phyloP scores from a whole-genome alignment of 92 coral and sea anemone genomes.

The Parazoanthus darwini region DNA sequence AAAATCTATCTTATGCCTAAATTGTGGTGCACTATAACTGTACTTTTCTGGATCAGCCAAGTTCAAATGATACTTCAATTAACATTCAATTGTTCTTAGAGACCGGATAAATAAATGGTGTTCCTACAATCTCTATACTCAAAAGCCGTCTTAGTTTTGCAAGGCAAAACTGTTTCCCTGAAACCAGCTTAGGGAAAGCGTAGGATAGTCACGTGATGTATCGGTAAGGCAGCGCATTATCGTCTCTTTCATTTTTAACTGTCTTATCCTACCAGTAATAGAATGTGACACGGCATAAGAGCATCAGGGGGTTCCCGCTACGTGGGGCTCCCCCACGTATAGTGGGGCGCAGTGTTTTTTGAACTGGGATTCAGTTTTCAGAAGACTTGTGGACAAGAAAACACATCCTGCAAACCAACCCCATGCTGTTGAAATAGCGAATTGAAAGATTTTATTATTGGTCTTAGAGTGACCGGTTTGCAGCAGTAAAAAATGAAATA shows the following conservation, averaged over 20 bases:
- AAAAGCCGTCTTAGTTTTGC: neutral
- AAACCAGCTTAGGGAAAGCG: constrained; percentile 25
- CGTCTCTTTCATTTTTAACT: neutral
- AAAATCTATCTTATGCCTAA: too few relatives aligned
- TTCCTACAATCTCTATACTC: neutral
- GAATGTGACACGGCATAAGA: neutral
- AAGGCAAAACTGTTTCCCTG: neutral
- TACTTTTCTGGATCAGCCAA: neutral
- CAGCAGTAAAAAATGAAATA: too few relatives aligned
- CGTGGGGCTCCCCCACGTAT: neutral
- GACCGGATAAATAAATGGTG: neutral
- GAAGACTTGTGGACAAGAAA: neutral
- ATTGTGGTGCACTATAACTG: neutral
- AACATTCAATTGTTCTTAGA: neutral
- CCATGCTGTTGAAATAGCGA: neutral
- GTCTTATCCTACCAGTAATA: neutral
- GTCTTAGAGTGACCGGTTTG: too few relatives aligned
- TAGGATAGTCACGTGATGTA: constrained; percentile 34
- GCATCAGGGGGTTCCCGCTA: neutral
- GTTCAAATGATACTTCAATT: constrained; percentile 15
- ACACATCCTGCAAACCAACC: neutral
- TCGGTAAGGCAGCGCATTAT: neutral
- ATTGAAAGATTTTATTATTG: too few relatives aligned
- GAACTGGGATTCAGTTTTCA: neutral
- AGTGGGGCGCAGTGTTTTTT: neutral